A percentile compares a stretch with the other conserved stretches of the same genome.
phyloP scores from a whole-genome alignment of 2,113 vertebrate genomes.

The Thomomys bottae region DNA sequence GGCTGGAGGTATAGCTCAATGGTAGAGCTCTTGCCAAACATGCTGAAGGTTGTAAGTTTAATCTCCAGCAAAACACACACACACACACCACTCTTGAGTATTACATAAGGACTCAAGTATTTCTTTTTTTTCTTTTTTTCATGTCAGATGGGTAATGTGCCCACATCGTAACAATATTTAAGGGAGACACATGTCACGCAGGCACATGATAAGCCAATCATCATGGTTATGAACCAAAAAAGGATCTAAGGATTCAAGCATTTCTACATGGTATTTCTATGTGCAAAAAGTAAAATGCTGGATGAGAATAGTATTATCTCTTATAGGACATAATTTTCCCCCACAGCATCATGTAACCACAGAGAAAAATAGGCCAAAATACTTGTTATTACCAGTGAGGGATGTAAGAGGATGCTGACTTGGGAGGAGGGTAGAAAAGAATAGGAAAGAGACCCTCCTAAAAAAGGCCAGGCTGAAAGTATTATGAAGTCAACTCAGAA shows the following conservation, averaged over 20 bases:
- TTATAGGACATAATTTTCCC: background rate
- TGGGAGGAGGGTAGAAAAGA: background rate
- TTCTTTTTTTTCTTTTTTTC: too few species aligned
- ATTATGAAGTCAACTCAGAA: background rate
- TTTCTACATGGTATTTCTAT: background rate
- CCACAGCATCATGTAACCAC: background rate
- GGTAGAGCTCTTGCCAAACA: background rate
- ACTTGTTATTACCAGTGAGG: background rate
- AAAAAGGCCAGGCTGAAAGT: background rate
- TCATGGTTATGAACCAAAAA: too few species aligned
- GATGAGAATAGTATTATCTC: background rate
- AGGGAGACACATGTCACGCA: too few species aligned
- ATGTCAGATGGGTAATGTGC: too few species aligned
- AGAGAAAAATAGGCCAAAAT: background rate
- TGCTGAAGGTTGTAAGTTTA: background rate
- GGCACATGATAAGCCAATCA: background rate
- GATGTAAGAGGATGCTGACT: background rate
- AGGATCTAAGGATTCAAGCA: background rate
- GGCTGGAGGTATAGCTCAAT: background rate
- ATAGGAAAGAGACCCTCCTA: background rate
- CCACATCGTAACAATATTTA: too few species aligned
- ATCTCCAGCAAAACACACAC: background rate
- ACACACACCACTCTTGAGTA: too few species aligned
- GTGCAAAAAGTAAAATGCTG: background rate
- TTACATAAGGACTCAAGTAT: background rate